Conservation (phyloP, 2,888 invertebrate genomes). For the Ormia ochracea region DNA sequence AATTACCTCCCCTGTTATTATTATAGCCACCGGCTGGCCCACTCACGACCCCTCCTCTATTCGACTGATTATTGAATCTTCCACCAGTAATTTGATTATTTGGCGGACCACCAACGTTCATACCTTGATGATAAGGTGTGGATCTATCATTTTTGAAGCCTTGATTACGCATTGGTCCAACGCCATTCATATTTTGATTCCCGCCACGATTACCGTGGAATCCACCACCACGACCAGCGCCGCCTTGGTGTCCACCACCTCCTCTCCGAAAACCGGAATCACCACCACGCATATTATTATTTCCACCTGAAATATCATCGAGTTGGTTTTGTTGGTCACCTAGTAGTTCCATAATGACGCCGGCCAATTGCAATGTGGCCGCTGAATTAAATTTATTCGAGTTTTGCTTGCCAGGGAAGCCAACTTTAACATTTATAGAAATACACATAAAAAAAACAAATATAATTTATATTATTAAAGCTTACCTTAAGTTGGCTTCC, state of each 20-base stretch:
- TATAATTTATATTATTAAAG: constrained; percentile 49
- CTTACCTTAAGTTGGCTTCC: constrained; percentile 53
- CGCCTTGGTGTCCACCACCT: constrained; percentile 54
- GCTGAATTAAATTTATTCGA: constrained; percentile 56
- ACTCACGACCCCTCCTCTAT: constrained; percentile 44
- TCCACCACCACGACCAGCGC: constrained; percentile 58
- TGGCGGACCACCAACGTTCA: constrained; percentile 57
- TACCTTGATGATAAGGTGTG: constrained; percentile 67
- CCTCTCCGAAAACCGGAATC: constrained; percentile 37
- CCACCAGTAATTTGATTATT: constrained; percentile 45
- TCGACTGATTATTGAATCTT: constrained; percentile 38
- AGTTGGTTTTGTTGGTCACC: constrained; percentile 66
- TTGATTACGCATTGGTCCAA: constrained; percentile 69
- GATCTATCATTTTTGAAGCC: constrained; percentile 68
- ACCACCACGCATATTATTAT: constrained; percentile 49
- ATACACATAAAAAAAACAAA: constrained; percentile 42
- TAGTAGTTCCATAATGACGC: constrained; percentile 63
- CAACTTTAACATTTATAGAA: constrained; percentile 58
- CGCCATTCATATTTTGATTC: constrained; percentile 66
- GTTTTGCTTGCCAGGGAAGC: constrained; percentile 63
- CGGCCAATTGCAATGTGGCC: constrained; percentile 64
- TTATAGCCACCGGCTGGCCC: constrained; percentile 40
- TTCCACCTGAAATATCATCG: constrained; percentile 65
- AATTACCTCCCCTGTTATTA: constrained; percentile 39
- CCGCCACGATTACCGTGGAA: constrained; percentile 62